These are phyloP conservation scores for Todiramphus saurophagus DNA, from an alignment of 2,113 vertebrate species.

Conservation along the genomic window DNA sequence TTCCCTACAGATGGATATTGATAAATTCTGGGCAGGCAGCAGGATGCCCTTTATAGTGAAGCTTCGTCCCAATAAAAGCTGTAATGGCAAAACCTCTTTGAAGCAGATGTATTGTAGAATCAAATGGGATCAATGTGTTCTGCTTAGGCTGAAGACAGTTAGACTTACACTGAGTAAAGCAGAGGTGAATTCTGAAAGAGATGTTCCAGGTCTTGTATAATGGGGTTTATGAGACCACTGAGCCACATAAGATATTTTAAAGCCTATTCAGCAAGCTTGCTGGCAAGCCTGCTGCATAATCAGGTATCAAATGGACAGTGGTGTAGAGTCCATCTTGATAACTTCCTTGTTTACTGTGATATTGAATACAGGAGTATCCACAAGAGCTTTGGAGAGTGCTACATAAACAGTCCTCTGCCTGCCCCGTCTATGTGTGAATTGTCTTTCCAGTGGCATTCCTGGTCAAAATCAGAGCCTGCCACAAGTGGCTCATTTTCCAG, in stretches of 20 bases:
- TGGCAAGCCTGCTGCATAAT: slow-evolving; percentile 27
- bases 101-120: slow-evolving; percentile 2
- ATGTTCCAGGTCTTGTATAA: slow-evolving; percentile 56
- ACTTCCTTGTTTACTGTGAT: not conserved
- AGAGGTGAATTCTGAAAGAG: slow-evolving; percentile 38
- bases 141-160: slow-evolving; percentile 12
- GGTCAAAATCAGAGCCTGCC: not conserved
- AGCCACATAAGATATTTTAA: slow-evolving; percentile 59
- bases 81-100: not conserved
- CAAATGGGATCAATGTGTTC: slow-evolving; percentile 51
- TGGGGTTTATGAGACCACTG: slow-evolving; percentile 34
- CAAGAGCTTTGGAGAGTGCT: not conserved
- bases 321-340: not conserved
- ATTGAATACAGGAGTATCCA: not conserved
- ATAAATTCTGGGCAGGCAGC: not conserved
- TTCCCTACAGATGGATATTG: not conserved
- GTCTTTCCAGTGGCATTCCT: rapidly evolving
- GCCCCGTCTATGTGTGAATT: not conserved
- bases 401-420: not conserved
- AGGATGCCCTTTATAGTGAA: not conserved
- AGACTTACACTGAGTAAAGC: not conserved
- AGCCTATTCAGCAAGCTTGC: slow-evolving; percentile 29
- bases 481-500: not conserved
- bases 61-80: slow-evolving; percentile 2
- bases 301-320: slow-evolving; percentile 7